Base-by-base conservation (phyloP, 2,888 invertebrate genomes). In the Drosophila limbata region DNA sequence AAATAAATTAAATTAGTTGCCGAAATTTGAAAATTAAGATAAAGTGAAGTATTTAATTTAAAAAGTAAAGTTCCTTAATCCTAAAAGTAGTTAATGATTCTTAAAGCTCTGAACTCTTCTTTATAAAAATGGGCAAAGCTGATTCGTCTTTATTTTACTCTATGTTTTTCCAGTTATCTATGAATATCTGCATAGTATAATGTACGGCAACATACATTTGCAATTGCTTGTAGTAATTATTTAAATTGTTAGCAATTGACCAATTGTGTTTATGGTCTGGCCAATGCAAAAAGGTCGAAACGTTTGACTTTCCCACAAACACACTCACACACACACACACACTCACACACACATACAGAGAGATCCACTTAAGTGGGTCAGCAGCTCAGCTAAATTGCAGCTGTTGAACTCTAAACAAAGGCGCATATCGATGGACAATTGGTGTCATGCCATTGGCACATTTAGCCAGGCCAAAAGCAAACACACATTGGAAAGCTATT, bases 361-460 rank as follows among this genome's bases (percentile, higher is more conserved):
- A 55, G 31, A 57, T 33, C n/a, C 25, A 42, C 21, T 68, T 69
- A 84, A 83, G 79, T 83, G 82, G 83, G 88, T 81, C 83, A 83
- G 74, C 73, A 37, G 75, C 62, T 62, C 31, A 47, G 42, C 55
- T 31, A 17, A 15, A 73, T 70, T 71, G 76, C 51, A 59, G 60
- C 48, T 48, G 65, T 45, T 71, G 78, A 77, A 77, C 78, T 77
- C 78, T 47, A 63, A 78, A 70, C 75, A 77, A 78, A 73, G 62
- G 68, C 68, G 77, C 59, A 66, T 70, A 73, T 71, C 55, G 55
- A 66, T 69, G 68, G 73, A 62, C 83, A 87, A 90, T 90, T 82
- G 86, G 82, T 90, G 90, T 89, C 90, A 85, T 84, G 90, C 82
- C 90, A 90, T 90, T 90, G 90, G 90, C 90, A 90, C 85, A 90